Conservation (phyloP, 2,113 vertebrate genomes). For the Meles meles region DNA sequence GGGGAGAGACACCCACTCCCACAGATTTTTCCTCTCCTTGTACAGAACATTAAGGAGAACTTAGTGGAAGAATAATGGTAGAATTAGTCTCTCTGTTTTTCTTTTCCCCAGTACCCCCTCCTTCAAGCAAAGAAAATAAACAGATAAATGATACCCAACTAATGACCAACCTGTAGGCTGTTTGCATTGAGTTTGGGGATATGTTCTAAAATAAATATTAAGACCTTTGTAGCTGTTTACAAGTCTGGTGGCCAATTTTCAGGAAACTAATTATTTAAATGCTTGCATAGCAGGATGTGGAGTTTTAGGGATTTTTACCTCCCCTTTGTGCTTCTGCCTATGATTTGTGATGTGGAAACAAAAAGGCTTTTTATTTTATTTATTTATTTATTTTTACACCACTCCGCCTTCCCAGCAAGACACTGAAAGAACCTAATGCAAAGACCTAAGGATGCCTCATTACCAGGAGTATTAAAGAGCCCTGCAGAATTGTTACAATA, state of each 20-base stretch:
- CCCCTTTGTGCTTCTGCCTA: conserved; percentile 63
- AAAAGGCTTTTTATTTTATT: conserved; percentile 42
- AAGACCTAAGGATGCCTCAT: conserved; percentile 75
- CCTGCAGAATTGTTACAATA: conserved; percentile 40
- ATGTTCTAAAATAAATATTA: conserved; percentile 74
- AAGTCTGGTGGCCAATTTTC: conserved; percentile 44
- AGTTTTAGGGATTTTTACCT: conserved; percentile 59
- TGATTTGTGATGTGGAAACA: conserved; percentile 73
- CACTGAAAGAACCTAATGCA: conserved; percentile 34
- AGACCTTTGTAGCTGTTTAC: conserved; percentile 50
- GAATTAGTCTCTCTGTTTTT: conserved; percentile 26
- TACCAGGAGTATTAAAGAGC: conserved; percentile 61
- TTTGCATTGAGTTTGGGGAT: conserved; percentile 69
- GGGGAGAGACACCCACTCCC: neutral
- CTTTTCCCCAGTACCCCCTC: neutral
- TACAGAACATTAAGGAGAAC: conserved; percentile 13
- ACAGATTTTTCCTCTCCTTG: neutral
- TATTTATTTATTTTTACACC: conserved; percentile 23
- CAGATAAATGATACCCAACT: neutral
- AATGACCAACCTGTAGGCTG: conserved; percentile 42
- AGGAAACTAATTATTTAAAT: conserved; percentile 77
- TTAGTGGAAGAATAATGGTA: neutral
- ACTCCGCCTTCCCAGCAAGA: conserved; percentile 76
- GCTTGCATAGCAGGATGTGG: conserved; percentile 63
- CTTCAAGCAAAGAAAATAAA: neutral